Evolutionary conservation across 2,888 invertebrate species (phyloP).

Genomic region (Serrognathus titanus): DNA sequence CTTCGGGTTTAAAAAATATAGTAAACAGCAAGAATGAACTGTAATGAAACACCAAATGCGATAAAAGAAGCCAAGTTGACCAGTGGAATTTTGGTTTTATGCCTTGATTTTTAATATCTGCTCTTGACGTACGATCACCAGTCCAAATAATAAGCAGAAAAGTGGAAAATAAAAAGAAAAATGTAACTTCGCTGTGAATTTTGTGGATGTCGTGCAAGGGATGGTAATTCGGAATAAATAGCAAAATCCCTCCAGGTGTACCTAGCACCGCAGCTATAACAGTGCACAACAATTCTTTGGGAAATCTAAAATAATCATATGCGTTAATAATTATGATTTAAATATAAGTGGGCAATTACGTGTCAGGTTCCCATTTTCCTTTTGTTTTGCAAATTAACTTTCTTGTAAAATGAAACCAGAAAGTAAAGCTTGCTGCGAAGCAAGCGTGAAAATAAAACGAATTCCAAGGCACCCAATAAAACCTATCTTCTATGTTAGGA

Average conservation of each 20-base stretch:
- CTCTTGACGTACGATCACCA: constrained; percentile 55
- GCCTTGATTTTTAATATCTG: constrained; percentile 25
- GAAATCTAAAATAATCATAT: constrained; percentile 45
- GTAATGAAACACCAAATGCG: constrained; percentile 62
- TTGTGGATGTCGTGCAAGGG: constrained; percentile 67
- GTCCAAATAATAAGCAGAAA: constrained; percentile 59
- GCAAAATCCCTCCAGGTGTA: constrained; percentile 68
- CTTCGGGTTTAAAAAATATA: constrained; percentile 63
- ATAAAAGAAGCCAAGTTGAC: constrained; percentile 45
- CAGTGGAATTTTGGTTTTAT: constrained; percentile 30
- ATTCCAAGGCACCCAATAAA: constrained; percentile 82
- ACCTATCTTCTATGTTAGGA: constrained; percentile 67
- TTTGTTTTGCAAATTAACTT: constrained; percentile 53
- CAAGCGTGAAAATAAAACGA: constrained; percentile 79
- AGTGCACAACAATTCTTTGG: constrained; percentile 54
- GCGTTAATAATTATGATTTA: not conserved
- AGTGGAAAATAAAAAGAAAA: constrained; percentile 60
- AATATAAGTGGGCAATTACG: constrained; percentile 39
- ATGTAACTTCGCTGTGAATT: constrained; percentile 71
- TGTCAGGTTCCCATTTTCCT: constrained; percentile 58
- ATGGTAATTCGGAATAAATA: constrained; percentile 74
- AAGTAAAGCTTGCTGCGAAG: constrained; percentile 69
- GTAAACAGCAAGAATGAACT: constrained; percentile 59
- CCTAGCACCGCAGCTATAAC: constrained; percentile 62
- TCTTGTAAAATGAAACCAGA: constrained; percentile 62